phyloP scores from a whole-genome alignment of 2,797 vertebrate genomes.

The Eulemur rubriventer region DNA sequence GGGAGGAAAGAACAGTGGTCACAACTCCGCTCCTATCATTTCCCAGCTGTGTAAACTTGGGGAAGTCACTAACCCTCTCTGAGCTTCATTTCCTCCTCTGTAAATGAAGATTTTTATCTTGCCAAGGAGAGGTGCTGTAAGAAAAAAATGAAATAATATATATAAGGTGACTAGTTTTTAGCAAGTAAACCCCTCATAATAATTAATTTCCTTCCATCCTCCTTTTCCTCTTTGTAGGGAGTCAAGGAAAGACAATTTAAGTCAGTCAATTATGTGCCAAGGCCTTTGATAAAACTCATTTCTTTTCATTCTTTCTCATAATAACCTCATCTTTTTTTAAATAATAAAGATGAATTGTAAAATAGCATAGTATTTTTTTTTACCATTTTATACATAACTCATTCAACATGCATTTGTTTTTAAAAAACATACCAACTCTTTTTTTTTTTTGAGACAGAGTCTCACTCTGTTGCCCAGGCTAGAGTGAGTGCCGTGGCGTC shows the following conservation, averaged over 20 bases:
- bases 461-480: neutral
- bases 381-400: neutral
- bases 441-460: neutral
- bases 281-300: neutral
- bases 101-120: neutral
- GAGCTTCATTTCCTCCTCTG: neutral
- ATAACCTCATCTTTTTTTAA: neutral
- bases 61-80: neutral
- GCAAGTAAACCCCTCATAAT: neutral
- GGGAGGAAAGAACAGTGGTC: neutral
- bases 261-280: neutral
- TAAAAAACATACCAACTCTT: neutral
- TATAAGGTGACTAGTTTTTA: neutral
- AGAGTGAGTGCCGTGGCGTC: neutral
- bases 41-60: neutral
- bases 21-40: accelerated
- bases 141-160: neutral
- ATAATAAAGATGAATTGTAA: neutral
- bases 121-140: neutral
- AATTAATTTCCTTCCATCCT: neutral
- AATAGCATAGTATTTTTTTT: neutral
- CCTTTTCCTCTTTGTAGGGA: neutral
- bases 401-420: neutral
- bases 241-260: neutral
- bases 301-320: neutral